Conservation (phyloP, 2,113 vertebrate genomes). For the Hippocampus zosterae region DNA sequence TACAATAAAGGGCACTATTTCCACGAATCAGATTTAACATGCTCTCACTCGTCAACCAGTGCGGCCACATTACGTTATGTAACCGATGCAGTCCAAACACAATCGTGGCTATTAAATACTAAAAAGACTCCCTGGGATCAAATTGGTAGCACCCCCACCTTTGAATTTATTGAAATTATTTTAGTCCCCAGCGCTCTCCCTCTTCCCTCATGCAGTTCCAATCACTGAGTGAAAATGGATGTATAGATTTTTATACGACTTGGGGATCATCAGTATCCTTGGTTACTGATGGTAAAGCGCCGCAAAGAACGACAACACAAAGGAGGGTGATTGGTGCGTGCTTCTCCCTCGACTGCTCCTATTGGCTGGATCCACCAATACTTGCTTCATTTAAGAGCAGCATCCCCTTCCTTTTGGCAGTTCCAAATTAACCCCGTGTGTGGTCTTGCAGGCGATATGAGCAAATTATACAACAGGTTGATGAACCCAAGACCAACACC, state of each 20-base stretch:
- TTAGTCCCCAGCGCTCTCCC: not conserved
- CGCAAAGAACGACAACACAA: conserved; percentile 30
- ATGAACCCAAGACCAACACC: no score
- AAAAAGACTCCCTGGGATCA: not conserved
- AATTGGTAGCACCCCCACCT: not conserved
- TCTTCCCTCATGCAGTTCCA: not conserved
- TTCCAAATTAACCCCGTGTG: conserved; percentile 14
- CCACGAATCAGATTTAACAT: not conserved
- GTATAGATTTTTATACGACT: conserved; percentile 21
- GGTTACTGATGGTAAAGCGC: conserved; percentile 57
- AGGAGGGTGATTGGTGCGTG: conserved; percentile 56
- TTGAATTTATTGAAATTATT: not conserved
- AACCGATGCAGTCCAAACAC: conserved; percentile 5
- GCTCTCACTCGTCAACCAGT: not conserved
- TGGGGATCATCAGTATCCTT: conserved; percentile 42
- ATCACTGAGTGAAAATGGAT: conserved; percentile 25
- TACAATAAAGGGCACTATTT: not conserved
- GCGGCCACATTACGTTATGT: conserved; percentile 8
- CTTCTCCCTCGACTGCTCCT: conserved; percentile 12
- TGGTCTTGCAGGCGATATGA: conserved; percentile 31
- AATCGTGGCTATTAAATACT: not conserved
- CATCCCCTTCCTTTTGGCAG: no score
- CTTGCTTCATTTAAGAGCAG: conserved; percentile 56
- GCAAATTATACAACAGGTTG: not conserved
- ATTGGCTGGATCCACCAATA: conserved; percentile 60